Base-by-base conservation (phyloP, 2,797 vertebrate genomes). In the Parauchenoglanis punctatus region DNA sequence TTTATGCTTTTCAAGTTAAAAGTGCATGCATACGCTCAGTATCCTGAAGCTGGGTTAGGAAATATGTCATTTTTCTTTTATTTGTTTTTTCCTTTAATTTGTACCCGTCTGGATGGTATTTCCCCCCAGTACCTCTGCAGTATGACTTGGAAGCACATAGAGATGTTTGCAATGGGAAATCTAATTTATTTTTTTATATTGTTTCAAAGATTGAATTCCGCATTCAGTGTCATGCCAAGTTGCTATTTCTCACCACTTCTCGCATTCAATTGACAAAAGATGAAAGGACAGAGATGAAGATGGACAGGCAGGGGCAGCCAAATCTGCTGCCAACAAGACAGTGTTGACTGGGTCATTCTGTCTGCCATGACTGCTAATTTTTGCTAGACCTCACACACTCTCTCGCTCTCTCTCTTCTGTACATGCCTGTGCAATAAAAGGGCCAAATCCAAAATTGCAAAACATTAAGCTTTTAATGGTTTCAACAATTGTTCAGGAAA, bases 111-210 rank as follows among this genome's bases (percentile, higher is more conserved):
- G 80, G 40, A n/a, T 18, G 3, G 59, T 65, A 82, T 28, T 82
- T 65, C 17, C 59, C 17, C 40, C 20, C 81, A 67, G 81, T 31
- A 49, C 5, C 7, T 49, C 40, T n/a, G 13, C 59, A 46, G 25
- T 49, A 67, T 49, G 81, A 52, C 8, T n/a, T 67, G 17, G n/a
- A 83, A 83, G 81, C 61, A 83, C 15, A 13, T 8, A 52, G 25
- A 52, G 63, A 67, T 67, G 44, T 83, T 67, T 83, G 44, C 44
- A 52, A 52, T 67, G n/a, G 61, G 81, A 83, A 65, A 82, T 81
- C 25, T 7, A 65, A 49, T 65, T 68, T 23, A 6, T 83, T 83
- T 83, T 35, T 52, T 83, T 20, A 67, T 82, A 49, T 52, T 83
- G 61, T 67, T 83, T 31, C 61, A 52, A 1, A 73, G 83, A 72